Conservation (phyloP, 2,113 vertebrate species). For the Xerus inauris region DNA sequence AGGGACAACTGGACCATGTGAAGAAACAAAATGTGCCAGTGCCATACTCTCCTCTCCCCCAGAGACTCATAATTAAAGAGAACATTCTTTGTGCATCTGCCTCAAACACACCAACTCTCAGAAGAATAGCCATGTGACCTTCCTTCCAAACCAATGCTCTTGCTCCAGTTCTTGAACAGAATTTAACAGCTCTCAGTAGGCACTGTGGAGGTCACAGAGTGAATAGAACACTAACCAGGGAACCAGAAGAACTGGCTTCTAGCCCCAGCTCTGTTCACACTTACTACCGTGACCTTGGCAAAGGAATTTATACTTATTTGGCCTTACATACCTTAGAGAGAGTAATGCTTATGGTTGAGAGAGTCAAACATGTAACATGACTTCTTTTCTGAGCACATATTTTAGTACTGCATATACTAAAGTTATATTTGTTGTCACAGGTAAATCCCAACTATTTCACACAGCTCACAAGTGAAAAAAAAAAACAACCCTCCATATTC, state of each 20-base stretch:
- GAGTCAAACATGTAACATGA: background rate
- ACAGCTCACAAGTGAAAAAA: background rate
- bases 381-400: background rate
- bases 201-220: background rate
- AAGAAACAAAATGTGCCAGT: background rate
- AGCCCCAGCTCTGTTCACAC: background rate
- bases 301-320: background rate
- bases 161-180: background rate
- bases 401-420: background rate
- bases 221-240: background rate
- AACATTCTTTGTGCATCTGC: background rate
- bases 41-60: background rate
- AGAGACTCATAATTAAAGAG: background rate
- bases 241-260: background rate
- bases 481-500: background rate
- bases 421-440: background rate
- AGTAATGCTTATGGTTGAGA: background rate
- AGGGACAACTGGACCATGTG: background rate
- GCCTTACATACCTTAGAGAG: background rate
- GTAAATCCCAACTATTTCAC: background rate
- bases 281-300: background rate
- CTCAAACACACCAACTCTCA: background rate
- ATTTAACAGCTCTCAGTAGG: background rate
- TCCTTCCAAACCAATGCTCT: conserved; percentile 6
- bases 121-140: background rate